Percentiles rank a stretch among this genome's conserved stretches.
Evolutionary conservation across 1,140 invertebrate species (phyloP).

Genomic region (Oedothorax gibbosus): DNA sequence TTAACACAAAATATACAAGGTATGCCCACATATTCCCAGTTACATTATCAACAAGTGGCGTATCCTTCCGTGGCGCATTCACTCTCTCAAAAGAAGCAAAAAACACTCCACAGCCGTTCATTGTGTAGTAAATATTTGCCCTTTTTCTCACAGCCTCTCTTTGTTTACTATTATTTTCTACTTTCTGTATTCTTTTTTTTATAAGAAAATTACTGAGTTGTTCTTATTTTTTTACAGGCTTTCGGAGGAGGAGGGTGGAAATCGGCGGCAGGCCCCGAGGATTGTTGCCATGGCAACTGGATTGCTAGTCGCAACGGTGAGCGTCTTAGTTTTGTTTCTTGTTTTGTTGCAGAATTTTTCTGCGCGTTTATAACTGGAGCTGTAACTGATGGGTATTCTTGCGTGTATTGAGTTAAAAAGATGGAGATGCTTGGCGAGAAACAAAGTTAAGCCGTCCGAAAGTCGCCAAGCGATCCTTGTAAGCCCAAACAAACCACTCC

Average conservation of each 20-base stretch:
- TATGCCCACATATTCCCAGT: no score
- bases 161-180: neutral
- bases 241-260: constrained; percentile 35
- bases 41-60: constrained; percentile 20
- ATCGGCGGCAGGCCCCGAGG: constrained; percentile 31
- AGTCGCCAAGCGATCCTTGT: no score
- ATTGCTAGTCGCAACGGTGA: constrained; percentile 56
- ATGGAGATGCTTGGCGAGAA: neutral
- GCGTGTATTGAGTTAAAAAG: neutral
- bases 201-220: neutral
- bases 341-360: neutral
- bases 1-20: no score
- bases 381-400: neutral
- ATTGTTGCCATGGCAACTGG: constrained; percentile 60
- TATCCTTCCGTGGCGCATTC: no score
- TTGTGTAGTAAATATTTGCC: neutral
- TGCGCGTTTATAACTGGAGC: neutral
- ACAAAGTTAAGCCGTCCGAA: no score
- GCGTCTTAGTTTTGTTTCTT: neutral
- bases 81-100: constrained; percentile 2
- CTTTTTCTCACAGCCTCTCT: neutral
- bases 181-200: neutral
- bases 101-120: no score
- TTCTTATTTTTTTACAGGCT: constrained; percentile 19
- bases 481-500: no score